Evolutionary conservation across 1,140 invertebrate species (phyloP).

Genomic region (Lasioglossum baleicum): DNA sequence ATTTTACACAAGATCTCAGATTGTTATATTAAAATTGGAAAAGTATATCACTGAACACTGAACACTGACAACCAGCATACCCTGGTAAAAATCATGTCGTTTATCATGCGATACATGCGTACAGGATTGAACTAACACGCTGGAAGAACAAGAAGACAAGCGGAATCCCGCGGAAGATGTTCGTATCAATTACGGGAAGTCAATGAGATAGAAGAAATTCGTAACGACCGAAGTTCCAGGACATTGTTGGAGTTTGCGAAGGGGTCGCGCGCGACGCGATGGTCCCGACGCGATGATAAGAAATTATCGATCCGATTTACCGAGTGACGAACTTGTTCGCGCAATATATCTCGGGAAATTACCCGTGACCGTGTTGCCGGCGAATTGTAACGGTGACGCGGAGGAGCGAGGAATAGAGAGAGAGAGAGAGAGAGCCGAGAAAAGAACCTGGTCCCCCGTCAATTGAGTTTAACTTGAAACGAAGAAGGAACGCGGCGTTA

Average conservation of each 20-base stretch:
- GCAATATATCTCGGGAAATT: constrained; percentile 42
- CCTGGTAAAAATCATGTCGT: too few species aligned
- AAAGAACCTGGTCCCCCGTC: background rate
- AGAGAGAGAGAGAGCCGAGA: background rate
- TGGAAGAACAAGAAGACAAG: background rate
- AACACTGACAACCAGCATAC: too few species aligned
- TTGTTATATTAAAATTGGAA: too few species aligned
- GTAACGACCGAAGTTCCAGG: constrained; percentile 59
- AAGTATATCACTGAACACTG: too few species aligned
- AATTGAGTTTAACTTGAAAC: background rate
- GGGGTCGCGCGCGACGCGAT: background rate
- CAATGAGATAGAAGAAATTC: constrained; percentile 58
- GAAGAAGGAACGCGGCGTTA: background rate
- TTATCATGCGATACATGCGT: too few species aligned
- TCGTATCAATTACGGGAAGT: constrained; percentile 61
- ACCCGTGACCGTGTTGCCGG: background rate
- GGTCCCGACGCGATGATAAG: constrained; percentile 43
- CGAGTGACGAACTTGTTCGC: constrained; percentile 36
- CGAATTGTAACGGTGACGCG: constrained; percentile 4
- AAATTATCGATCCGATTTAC: constrained; percentile 53
- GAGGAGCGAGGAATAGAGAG: background rate
- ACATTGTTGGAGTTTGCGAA: constrained; percentile 23
- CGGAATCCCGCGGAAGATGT: constrained; percentile 44
- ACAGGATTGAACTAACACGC: background rate
- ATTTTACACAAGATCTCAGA: too few species aligned